A percentile compares a stretch with the other conserved stretches of the same genome.
phyloP scores from a whole-genome alignment of 1,140 invertebrate genomes.

The Tyrophagus putrescentiae region DNA sequence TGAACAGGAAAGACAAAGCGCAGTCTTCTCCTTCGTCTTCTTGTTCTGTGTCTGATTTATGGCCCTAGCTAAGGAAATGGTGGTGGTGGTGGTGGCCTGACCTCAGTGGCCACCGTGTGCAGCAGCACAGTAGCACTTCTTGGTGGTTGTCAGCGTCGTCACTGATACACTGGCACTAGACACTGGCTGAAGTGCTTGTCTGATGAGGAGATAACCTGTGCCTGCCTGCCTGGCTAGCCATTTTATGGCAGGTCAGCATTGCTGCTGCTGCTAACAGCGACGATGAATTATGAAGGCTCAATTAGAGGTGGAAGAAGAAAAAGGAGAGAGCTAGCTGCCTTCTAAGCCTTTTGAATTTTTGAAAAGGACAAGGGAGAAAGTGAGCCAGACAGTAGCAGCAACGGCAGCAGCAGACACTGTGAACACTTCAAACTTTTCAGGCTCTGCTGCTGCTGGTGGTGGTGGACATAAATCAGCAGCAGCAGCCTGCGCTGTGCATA shows the following conservation, averaged over 20 bases:
- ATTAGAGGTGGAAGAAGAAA: not conserved
- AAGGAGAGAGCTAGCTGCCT: not conserved
- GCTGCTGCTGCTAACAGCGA: too few species aligned
- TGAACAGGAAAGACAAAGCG: too few species aligned
- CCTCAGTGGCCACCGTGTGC: not conserved
- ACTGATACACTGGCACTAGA: not conserved
- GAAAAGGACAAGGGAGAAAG: not conserved
- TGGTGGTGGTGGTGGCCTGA: too few species aligned
- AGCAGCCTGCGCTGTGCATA: too few species aligned
- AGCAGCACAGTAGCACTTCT: not conserved
- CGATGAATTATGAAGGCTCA: slow-evolving; percentile 14
- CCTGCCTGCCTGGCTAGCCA: not conserved
- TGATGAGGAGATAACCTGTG: not conserved
- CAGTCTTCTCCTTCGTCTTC: too few species aligned
- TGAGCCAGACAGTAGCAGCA: not conserved
- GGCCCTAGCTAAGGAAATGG: slow-evolving; percentile 3
- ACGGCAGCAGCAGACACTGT: too few species aligned
- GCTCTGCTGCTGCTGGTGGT: too few species aligned
- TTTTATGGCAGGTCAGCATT: not conserved
- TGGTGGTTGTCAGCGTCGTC: not conserved
- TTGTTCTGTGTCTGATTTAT: too few species aligned
- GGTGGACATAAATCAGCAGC: too few species aligned
- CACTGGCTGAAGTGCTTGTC: not conserved
- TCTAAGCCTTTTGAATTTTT: not conserved
- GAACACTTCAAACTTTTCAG: too few species aligned